Evolutionary conservation across 1,140 invertebrate species (phyloP), one percentile per base, ranked within the genome.

Genomic region (Coenobita brevimanus): DNA sequence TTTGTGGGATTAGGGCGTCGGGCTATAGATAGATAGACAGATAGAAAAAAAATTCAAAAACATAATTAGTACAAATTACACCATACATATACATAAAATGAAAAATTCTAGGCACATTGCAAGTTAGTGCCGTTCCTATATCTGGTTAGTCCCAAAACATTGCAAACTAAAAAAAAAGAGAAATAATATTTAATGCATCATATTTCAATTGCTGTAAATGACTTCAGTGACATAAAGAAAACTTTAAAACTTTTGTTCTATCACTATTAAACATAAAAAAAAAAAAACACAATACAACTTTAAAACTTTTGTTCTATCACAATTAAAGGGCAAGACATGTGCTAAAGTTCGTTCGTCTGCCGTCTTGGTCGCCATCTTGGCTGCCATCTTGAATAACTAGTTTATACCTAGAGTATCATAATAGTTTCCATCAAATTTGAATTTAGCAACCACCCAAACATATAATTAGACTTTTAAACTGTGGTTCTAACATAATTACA

Each of bases 311-410:
- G n/a, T n/a, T n/a, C n/a, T n/a, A n/a, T n/a, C n/a, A n/a, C n/a
- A n/a, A n/a, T n/a, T n/a, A n/a, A n/a, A n/a, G n/a, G n/a, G n/a
- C n/a, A n/a, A n/a, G n/a, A n/a, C n/a, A n/a, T n/a, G n/a, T n/a
- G n/a, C n/a, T n/a, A n/a, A n/a, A n/a, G n/a, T n/a, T n/a, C n/a
- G n/a, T n/a, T n/a, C n/a, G n/a, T n/a, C n/a, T 13, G 54, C 13
- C n/a, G 10, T 10, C n/a, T 57, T n/a, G 54, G 13, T n/a, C n/a
- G 54, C 54, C 54, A 57, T 57, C n/a, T 57, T 57, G 54, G 54
- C n/a, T 57, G 54, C 54, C n/a, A 57, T 57, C n/a, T 57, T 57
- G 54, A 57, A 57, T 57, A 57, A 57, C 54, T 57, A 57, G 54
- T 57, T 57, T 57, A n/a, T 57, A 57, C 54, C 54, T 57, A 57